phyloP scores from a whole-genome alignment of 2,888 invertebrate species.

The Gari tellinella region DNA sequence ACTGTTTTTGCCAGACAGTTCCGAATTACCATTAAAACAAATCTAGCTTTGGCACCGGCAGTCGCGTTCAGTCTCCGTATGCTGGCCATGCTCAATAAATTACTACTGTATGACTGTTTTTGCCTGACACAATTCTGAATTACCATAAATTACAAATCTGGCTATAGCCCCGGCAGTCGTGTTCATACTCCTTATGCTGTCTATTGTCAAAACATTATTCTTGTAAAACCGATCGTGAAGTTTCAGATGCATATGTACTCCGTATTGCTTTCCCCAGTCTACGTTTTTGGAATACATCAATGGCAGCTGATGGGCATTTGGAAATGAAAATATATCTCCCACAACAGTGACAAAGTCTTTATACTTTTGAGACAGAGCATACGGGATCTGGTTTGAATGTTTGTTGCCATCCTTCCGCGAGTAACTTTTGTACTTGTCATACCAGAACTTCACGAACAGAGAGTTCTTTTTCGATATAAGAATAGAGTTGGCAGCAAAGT shows the following conservation, averaged over 20 bases:
- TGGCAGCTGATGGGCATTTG: constrained; percentile 50
- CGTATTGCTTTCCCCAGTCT: constrained; percentile 70
- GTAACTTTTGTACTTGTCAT: constrained; percentile 68
- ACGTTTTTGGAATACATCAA: constrained; percentile 58
- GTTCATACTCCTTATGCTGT: constrained; percentile 51
- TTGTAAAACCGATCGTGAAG: constrained; percentile 37
- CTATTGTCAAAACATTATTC: constrained; percentile 23
- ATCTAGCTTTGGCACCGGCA: too few relatives aligned
- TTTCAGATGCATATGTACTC: constrained; percentile 70
- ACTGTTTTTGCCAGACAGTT: too few relatives aligned
- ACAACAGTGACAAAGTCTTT: constrained; percentile 64
- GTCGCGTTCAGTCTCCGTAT: too few relatives aligned
- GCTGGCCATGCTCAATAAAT: too few relatives aligned
- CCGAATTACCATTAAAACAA: too few relatives aligned
- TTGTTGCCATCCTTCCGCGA: constrained; percentile 62
- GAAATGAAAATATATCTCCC: constrained; percentile 61
- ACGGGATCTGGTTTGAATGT: constrained; percentile 69
- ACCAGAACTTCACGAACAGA: constrained; percentile 73
- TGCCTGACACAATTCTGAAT: constrained; percentile 49
- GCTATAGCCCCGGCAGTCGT: constrained; percentile 65
- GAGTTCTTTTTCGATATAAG: constrained; percentile 70
- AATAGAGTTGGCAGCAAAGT: constrained; percentile 68
- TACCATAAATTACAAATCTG: constrained; percentile 59
- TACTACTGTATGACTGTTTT: too few relatives aligned
- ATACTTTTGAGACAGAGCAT: constrained; percentile 56